Percentiles rank a stretch among this genome's conserved stretches.
Conservation (phyloP, 2,113 vertebrate species). For the Xenopus tropicalis region DNA sequence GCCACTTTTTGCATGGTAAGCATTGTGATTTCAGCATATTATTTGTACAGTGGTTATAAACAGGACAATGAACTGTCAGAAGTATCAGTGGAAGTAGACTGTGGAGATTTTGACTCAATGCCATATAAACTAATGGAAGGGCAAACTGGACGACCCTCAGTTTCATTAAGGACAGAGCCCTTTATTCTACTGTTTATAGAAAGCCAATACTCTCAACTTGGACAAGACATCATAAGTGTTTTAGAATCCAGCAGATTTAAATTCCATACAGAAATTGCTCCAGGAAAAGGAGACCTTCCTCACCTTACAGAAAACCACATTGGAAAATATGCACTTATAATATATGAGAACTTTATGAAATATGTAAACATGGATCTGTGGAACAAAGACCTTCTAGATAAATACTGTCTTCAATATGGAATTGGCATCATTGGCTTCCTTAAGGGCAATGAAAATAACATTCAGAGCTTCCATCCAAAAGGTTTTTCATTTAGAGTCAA, state of each 20-base stretch:
- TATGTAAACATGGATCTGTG: conserved; percentile 74
- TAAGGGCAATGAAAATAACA: conserved; percentile 62
- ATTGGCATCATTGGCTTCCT: conserved; percentile 73
- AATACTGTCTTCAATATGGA: conserved; percentile 70
- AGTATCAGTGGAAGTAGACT: conserved; percentile 61
- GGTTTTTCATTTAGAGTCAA: conserved; percentile 65
- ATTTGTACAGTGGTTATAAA: conserved; percentile 71
- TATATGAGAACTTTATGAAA: conserved; percentile 74
- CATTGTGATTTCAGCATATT: conserved; percentile 75
- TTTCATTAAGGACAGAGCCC: conserved; percentile 61
- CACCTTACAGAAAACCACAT: conserved; percentile 65
- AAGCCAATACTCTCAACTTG: conserved; percentile 71
- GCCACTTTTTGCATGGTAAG: conserved; percentile 73
- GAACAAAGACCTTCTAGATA: conserved; percentile 74
- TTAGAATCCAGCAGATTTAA: conserved; percentile 72
- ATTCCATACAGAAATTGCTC: conserved; percentile 70
- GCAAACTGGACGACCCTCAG: conserved; percentile 54
- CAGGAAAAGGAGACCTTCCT: conserved; percentile 72
- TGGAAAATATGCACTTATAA: conserved; percentile 70
- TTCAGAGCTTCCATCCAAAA: conserved; percentile 61
- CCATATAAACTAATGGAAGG: conserved; percentile 54
- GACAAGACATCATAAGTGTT: conserved; percentile 72
- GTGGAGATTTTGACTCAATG: conserved; percentile 59
- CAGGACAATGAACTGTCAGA: conserved; percentile 69
- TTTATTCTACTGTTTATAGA: conserved; percentile 75